Evolutionary conservation across 2,113 vertebrate species (phyloP), one percentile per base, ranked within the genome.

Genomic region (Ochotona curzoniae): DNA sequence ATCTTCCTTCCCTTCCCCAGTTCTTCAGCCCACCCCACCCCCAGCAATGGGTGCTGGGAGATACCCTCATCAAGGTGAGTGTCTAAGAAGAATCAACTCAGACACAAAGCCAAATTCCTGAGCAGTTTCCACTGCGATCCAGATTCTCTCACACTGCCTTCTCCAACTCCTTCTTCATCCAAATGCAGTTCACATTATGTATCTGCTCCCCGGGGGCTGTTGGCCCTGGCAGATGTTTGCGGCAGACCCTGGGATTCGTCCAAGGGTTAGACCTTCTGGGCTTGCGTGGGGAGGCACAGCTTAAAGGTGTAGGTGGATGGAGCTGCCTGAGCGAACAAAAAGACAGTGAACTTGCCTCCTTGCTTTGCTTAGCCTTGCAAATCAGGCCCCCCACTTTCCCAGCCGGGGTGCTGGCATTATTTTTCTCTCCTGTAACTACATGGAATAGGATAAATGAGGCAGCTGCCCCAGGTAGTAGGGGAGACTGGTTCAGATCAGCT

Each of bases 191-290:
- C 94, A 67, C 64, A 51, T 96, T 82, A 83, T 94, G 87, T 64
- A 93, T 93, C 76, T 96, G 81, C 90, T 97, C 93, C 95, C 94
- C 8, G 87, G 93, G 95, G 96, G 91, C 91, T 85, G 87, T 90
- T 95, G 94, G 94, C 96, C 89, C 69, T 87, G 96, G 95, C 96
- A 97, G 95, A 95, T 97, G 94, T 95, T 95, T 95, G 91, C 17
- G 25, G 94, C 95, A 97, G 95, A 90, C 89, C 70, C 94, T 97
- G 97, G 97, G 94, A 93, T 82, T 0, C 1, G 75, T 94, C 96
- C 96, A 97, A 96, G 84, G 84, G 91, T 96, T 90, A 95, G 91
- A 95, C 84, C 95, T 95, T 96, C 95, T 96, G 85, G 85, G 90
- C 83, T 90, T 96, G 93, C 0, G 21, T 87, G 88, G 89, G 96